Evolutionary conservation across 92 coral and sea anemone genomes (phyloP), one percentile per base, ranked within the genome.

Genomic region (Heliopora coerulea): DNA sequence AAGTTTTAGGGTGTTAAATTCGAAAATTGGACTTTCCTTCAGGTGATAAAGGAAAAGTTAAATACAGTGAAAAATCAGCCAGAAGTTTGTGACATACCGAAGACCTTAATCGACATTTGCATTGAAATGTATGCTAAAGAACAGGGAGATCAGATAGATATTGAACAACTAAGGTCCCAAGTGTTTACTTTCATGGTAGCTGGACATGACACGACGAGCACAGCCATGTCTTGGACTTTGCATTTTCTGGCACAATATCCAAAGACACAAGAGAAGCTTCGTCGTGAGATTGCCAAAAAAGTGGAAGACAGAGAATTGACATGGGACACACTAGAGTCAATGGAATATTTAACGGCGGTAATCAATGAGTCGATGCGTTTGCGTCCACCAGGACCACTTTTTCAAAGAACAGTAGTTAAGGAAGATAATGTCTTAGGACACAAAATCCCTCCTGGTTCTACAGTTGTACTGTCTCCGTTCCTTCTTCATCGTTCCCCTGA

Each of bases 131-230:
- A 84, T 59, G 92, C 88, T 29, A 88, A 91, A 57, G 92, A 88
- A 39, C 85, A 90, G 10, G 86, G 86, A 2, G 56, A 79, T 44
- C 62, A 74, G 18, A 85, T 88, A 83, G 86, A 77, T n/a, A 83
- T 83, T 30, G 92, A 91, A 24, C 92, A 85, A 69, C 73, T 91
- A 39, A 76, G 79, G 54, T 68, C 77, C 12, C 84, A 86, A 58
- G 74, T 83, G 8, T 79, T 84, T 59, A 79, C 67, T 19, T 75
- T 74, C 35, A 25, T 86, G 39, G 42, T 87, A 19, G 86, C 90
- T 79, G 96, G 90, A 4, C 96, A 88, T 40, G 96, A 88, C 52
- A 86, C 95, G 27, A 79, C 83, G 31, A 67, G 87, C 41, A 69
- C 34, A 11, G 59, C 95, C 20, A 20, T 88, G 74, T 68, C 87